A percentile compares a stretch with the other conserved stretches of the same genome.
Evolutionary conservation across 2,888 invertebrate genomes (phyloP).

Genomic region (Carcina quercana): DNA sequence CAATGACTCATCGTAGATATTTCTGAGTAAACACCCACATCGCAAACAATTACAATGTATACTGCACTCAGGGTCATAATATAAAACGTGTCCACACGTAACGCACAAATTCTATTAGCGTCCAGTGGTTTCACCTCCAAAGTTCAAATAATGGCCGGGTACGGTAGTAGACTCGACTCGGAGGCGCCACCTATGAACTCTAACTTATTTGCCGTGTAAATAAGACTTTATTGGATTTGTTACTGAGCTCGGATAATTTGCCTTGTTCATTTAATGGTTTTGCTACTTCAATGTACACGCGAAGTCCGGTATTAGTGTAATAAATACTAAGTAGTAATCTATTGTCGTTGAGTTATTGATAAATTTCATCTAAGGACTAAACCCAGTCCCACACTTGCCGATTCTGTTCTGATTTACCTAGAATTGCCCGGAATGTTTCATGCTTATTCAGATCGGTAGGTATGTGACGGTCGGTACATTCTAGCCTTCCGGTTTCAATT

Average conservation of each 20-base stretch:
- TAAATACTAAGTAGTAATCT: no score
- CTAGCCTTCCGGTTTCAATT: no score
- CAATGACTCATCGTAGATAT: neutral
- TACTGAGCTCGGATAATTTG: slow-evolving; percentile 3
- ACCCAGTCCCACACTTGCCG: no score
- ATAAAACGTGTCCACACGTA: slow-evolving; percentile 15
- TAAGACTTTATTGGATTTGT: slow-evolving; percentile 20
- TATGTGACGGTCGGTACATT: no score
- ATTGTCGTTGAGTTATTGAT: no score
- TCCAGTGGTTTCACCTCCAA: slow-evolving; percentile 11
- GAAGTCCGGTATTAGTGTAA: no score
- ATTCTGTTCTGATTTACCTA: no score
- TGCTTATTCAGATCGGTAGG: no score
- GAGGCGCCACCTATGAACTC: slow-evolving; percentile 33
- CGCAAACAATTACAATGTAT: slow-evolving; percentile 12
- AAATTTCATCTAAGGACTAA: no score
- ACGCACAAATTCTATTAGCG: slow-evolving; percentile 31
- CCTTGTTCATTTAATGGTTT: neutral
- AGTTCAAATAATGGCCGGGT: slow-evolving; percentile 24
- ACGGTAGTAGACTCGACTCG: slow-evolving; percentile 18
- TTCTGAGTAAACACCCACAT: neutral
- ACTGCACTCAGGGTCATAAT: slow-evolving; percentile 19
- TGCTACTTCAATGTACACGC: no score
- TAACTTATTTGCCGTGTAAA: slow-evolving; percentile 24
- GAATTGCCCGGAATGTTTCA: no score